phyloP scores from a whole-genome alignment of 2,113 vertebrate species.

The Neolamprologus kungweensis region DNA sequence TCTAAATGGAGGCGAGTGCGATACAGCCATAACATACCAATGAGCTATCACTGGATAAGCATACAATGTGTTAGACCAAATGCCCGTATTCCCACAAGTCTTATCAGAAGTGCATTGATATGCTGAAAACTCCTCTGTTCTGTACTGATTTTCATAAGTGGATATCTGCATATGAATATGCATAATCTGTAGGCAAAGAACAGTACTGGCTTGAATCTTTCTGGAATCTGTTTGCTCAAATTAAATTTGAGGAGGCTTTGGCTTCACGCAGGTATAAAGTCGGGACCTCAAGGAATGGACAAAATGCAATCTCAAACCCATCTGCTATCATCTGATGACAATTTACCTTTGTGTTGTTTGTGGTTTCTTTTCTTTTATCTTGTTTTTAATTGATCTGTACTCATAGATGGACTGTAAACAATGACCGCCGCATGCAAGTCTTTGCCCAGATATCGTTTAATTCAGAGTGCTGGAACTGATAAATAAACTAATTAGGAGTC shows the following conservation, averaged over 20 bases:
- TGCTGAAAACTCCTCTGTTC: background rate
- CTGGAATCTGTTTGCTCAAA: background rate
- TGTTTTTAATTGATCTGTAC: background rate
- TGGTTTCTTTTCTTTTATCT: background rate
- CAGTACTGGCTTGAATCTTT: background rate
- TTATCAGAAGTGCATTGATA: slow-evolving; percentile 14
- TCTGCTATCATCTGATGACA: background rate
- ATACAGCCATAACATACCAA: slow-evolving; percentile 50
- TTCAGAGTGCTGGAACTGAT: background rate
- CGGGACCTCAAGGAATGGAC: background rate
- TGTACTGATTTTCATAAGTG: background rate
- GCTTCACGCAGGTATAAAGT: background rate
- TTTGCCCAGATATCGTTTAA: background rate
- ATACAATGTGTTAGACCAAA: slow-evolving; percentile 17
- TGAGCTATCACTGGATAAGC: slow-evolving; percentile 35
- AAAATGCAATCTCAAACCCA: background rate
- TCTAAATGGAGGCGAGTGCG: background rate
- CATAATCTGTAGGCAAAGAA: background rate
- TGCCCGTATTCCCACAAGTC: background rate
- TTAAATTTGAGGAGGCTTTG: background rate
- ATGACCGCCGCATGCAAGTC: background rate
- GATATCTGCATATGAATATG: background rate
- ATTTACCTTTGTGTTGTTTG: background rate
- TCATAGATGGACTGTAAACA: background rate
- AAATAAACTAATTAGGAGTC: background rate